phyloP scores from a whole-genome alignment of 2,113 vertebrate genomes.

The Mus musculus region GRCm39 chr6:50554001-50554500 shows the following conservation, averaged over 20 bases:
- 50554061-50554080: slow-evolving; percentile 21
- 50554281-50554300: slow-evolving; percentile 43
- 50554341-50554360: neutral
- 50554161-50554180: slow-evolving; percentile 38
- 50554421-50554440: slow-evolving; percentile 81
- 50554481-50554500: slow-evolving; percentile 85
- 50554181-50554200: slow-evolving; percentile 55
- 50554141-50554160: neutral
- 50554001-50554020: slow-evolving; percentile 58
- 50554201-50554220: neutral
- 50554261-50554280: slow-evolving; percentile 54
- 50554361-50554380: slow-evolving; percentile 23
- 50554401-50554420: slow-evolving; percentile 82
- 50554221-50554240: slow-evolving; percentile 7
- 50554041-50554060: slow-evolving; percentile 49
- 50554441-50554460: slow-evolving; percentile 86
- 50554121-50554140: slow-evolving; percentile 41
- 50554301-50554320: neutral
- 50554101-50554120: slow-evolving; percentile 15
- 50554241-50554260: slow-evolving; percentile 1
- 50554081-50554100: slow-evolving; percentile 29
- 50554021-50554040: slow-evolving; percentile 71
- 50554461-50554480: slow-evolving; percentile 86
- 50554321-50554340: slow-evolving; percentile 36
- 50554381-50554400: slow-evolving; percentile 80